phyloP scores from a whole-genome alignment of 2,113 vertebrate genomes.

The Dolichotis patagonum region DNA sequence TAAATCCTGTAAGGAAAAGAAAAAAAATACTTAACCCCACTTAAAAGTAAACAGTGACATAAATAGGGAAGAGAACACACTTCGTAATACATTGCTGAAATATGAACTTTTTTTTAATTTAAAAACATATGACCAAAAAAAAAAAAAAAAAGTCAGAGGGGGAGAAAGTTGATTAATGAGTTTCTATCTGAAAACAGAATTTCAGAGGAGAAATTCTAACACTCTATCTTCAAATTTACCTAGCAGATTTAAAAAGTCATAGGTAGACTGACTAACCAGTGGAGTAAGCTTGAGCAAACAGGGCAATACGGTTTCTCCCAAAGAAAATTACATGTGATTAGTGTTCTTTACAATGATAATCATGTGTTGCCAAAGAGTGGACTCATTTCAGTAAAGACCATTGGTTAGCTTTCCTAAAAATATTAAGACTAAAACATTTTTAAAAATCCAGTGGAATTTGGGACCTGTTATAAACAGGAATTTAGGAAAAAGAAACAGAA shows the following conservation, averaged over 20 bases:
- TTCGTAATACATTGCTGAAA: slow-evolving; percentile 17
- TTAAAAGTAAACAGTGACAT: neutral
- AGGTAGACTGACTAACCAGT: neutral
- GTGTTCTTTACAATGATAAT: slow-evolving; percentile 28
- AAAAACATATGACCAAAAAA: neutral
- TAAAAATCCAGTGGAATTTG: neutral
- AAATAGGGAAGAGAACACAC: neutral
- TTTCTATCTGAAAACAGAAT: neutral
- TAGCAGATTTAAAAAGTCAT: neutral
- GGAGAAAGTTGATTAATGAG: neutral
- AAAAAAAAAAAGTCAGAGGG: neutral
- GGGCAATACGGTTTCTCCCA: neutral
- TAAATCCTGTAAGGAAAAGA: slow-evolving; percentile 90
- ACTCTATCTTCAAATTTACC: neutral
- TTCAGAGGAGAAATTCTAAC: neutral
- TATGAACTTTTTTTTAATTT: neutral
- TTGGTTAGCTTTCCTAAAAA: slow-evolving; percentile 50
- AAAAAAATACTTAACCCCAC: slow-evolving; percentile 10
- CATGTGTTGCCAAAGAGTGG: slow-evolving; percentile 11
- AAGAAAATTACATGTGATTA: slow-evolving; percentile 51
- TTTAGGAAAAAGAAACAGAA: slow-evolving; percentile 24
- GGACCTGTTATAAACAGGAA: neutral
- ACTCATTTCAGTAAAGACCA: slow-evolving; percentile 45
- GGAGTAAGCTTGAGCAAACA: neutral
- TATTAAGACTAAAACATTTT: neutral